Evolutionary conservation across 2,888 invertebrate species (phyloP).

Genomic region (Tribolium freemani): DNA sequence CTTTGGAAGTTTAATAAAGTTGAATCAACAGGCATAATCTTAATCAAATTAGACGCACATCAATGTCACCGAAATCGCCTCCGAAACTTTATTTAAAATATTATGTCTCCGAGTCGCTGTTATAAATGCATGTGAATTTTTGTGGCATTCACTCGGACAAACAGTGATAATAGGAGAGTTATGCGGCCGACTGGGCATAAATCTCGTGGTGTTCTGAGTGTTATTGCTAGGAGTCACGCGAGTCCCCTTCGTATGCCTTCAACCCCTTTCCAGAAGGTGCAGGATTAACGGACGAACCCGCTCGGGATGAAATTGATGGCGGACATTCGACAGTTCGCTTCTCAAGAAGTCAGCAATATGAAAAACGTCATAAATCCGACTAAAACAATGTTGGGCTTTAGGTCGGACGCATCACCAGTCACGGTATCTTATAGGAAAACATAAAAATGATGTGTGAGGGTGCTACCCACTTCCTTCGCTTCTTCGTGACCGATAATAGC

Average conservation of each 20-base stretch:
- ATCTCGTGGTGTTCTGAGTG: constrained; percentile 64
- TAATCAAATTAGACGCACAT: constrained; percentile 34
- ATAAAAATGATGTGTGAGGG: constrained; percentile 35
- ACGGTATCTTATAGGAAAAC: constrained; percentile 31
- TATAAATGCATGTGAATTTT: constrained; percentile 58
- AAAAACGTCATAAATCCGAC: constrained; percentile 42
- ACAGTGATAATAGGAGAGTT: constrained; percentile 67
- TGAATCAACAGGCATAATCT: constrained; percentile 15
- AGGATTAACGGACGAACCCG: constrained; percentile 41
- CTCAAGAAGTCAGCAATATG: constrained; percentile 48
- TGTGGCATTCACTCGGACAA: constrained; percentile 63
- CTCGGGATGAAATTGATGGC: constrained; percentile 49
- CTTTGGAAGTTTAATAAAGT: constrained; percentile 17
- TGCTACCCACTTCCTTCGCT: constrained; percentile 13
- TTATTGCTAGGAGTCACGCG: constrained; percentile 63
- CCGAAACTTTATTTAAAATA: constrained; percentile 46
- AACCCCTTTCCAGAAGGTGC: constrained; percentile 42
- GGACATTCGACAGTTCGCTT: constrained; percentile 46
- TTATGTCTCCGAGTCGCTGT: constrained; percentile 46
- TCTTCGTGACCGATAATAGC: constrained; percentile 30
- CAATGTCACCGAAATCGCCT: constrained; percentile 20
- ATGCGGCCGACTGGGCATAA: constrained; percentile 63
- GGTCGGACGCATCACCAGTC: constrained; percentile 31
- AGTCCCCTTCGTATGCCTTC: constrained; percentile 46
- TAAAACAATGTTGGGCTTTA: constrained; percentile 37